Percentiles rank a stretch among this genome's conserved stretches.
Conservation (phyloP, 2,797 vertebrate species). For the Aphelocoma californica region DNA sequence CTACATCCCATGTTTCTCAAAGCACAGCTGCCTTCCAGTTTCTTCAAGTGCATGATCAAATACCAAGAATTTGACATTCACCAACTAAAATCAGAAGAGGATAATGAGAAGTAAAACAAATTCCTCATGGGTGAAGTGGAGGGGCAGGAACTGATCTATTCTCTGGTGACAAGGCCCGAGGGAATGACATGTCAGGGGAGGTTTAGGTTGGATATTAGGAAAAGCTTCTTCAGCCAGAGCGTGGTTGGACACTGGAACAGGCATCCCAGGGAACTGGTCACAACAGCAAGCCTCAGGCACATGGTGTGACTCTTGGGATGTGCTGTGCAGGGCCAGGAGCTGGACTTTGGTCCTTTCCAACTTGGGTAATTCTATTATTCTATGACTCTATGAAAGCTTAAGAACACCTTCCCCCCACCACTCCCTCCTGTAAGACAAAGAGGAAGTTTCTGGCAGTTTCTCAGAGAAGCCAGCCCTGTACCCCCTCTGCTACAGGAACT, state of each 20-base stretch:
- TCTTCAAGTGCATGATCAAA: neutral
- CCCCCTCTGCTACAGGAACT: neutral
- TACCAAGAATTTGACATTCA: neutral
- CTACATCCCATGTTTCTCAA: neutral
- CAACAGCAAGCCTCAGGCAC: neutral
- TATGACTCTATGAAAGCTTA: neutral
- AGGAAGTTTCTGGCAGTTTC: neutral
- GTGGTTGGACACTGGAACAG: neutral
- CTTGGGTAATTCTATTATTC: neutral
- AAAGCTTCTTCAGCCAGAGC: neutral
- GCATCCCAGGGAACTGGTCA: neutral
- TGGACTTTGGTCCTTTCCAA: neutral
- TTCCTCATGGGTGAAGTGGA: neutral
- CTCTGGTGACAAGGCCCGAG: accelerated
- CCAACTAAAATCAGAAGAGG: neutral
- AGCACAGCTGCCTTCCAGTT: neutral
- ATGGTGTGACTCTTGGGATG: neutral
- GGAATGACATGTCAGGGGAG: neutral
- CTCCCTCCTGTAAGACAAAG: neutral
- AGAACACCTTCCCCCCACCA: neutral
- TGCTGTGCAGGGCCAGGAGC: neutral
- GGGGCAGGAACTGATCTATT: neutral
- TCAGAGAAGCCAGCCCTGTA: neutral
- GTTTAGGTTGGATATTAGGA: neutral
- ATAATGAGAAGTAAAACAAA: neutral